Evolutionary conservation across 2,797 vertebrate genomes (phyloP), one percentile per base, ranked within the genome.

Genomic region (Hemibagrus guttatus): DNA sequence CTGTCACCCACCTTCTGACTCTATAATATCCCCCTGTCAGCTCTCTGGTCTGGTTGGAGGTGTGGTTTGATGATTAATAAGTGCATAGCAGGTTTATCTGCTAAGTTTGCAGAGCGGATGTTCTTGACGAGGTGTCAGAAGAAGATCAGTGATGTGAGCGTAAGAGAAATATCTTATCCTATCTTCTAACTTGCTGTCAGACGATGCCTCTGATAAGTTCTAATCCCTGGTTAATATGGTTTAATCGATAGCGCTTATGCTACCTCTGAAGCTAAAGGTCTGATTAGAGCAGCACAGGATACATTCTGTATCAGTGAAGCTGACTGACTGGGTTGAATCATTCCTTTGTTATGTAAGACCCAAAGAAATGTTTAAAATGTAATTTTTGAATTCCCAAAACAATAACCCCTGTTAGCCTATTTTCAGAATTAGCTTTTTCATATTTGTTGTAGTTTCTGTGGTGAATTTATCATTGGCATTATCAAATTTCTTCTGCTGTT

Each of bases 11-110:
- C 49, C 42, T 79, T 52, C 83, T 26, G 14, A 13, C 69, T 39
- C 64, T 64, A 4, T 83, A 66, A 63, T 74, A 42, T 58, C 64
- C 28, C 31, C 21, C 35, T 23, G 74, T 85, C 49, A 61, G 79
- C 81, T 85, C 59, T 28, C 31, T 71, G 17, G 79, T 42, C 63
- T 54, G 26, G 26, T 68, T 66, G 83, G 78, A 87, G 59, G 46
- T 14, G 19, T 81, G 76, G 80, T 49, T 56, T 84, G 81, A 58
- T 85, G 69, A 83, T 69, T 85, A 85, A 87, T 69, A 31, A 83
- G 61, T 26, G 68, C 39, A 69, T 7, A n/a, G 3, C 11, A 79
- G 58, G 76, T 52, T 88, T 42, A 26, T 26, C n/a, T 17, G 17
- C 35, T 21, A 49, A 19, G 11, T 63, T 72, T 58, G 35, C 26